Conservation (phyloP, 2,797 vertebrate genomes). For the Lagocephalus sceleratus region DNA sequence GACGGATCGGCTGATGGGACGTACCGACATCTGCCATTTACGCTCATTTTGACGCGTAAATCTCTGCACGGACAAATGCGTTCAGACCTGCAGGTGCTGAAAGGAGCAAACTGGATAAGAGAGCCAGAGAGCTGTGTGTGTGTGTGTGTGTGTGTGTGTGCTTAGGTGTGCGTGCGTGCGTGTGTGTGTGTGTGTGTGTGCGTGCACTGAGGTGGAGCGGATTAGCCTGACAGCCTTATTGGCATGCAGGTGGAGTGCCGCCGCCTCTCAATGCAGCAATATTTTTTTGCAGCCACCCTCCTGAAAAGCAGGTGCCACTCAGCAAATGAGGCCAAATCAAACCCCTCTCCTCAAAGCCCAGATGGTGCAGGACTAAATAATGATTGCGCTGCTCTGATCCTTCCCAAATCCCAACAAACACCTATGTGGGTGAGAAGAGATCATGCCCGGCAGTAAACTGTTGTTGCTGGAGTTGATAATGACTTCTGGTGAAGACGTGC, state of each 20-base stretch:
- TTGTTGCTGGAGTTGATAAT: constrained; percentile 15
- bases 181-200: constrained; percentile 31
- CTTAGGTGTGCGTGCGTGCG: constrained; percentile 35
- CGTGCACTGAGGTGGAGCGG: constrained; percentile 56
- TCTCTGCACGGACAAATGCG: constrained; percentile 36
- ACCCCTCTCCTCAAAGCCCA: constrained; percentile 72
- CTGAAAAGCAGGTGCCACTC: constrained; percentile 88
- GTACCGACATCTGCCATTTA: constrained; percentile 38
- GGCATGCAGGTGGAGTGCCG: constrained; percentile 79
- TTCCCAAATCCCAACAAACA: constrained; percentile 17
- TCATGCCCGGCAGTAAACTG: constrained; percentile 7
- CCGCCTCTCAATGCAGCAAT: constrained; percentile 75
- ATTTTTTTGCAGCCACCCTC: constrained; percentile 79
- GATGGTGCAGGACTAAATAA: constrained; percentile 79
- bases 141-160: background rate
- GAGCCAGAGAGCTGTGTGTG: constrained; percentile 4
- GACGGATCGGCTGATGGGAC: constrained; percentile 38
- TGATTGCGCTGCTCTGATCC: constrained; percentile 55
- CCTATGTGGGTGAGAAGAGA: constrained; percentile 12
- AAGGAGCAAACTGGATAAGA: constrained; percentile 26
- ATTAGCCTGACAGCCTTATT: constrained; percentile 76
- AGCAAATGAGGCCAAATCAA: constrained; percentile 66
- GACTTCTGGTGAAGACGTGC: constrained; percentile 15
- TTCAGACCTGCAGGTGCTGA: constrained; percentile 35
- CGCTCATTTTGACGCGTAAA: constrained; percentile 22